Conservation (phyloP, 2,888 invertebrate species). For the Hyles lineata region DNA sequence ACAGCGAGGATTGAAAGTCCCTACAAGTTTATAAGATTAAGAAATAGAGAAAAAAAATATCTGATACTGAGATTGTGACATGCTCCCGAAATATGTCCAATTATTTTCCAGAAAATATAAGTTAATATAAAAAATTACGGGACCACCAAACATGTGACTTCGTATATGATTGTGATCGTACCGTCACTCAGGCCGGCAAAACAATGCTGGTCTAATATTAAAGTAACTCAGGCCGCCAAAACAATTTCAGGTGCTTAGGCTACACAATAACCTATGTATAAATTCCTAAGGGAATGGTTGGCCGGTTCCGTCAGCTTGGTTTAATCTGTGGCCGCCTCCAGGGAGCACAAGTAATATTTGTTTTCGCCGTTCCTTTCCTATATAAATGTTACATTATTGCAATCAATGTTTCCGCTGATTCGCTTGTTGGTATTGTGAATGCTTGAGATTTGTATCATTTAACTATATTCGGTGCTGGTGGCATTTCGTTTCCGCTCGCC, state of each 20-base stretch:
- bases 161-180: too few species aligned
- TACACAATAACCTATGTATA: not conserved
- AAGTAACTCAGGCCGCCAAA: not conserved
- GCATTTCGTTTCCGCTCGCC: too few species aligned
- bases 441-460: not conserved
- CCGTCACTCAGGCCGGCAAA: not conserved
- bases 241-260: not conserved
- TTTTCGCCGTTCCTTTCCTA: not conserved
- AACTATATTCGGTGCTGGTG: not conserved
- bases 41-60: too few species aligned
- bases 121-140: too few species aligned
- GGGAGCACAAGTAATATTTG: slow-evolving; percentile 17
- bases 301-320: not conserved
- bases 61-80: too few species aligned
- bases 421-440: not conserved
- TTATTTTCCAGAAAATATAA: too few species aligned
- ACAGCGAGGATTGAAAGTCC: too few species aligned
- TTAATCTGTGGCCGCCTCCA: not conserved
- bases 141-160: too few species aligned
- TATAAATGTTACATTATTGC: not conserved
- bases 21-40: too few species aligned
- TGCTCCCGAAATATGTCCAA: too few species aligned
- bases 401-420: not conserved
- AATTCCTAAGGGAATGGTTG: not conserved
- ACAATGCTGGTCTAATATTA: too few species aligned